Evolutionary conservation across 2,888 invertebrate genomes (phyloP), one percentile per base, ranked within the genome.

Genomic region (Rhagophthalmus giganteus): DNA sequence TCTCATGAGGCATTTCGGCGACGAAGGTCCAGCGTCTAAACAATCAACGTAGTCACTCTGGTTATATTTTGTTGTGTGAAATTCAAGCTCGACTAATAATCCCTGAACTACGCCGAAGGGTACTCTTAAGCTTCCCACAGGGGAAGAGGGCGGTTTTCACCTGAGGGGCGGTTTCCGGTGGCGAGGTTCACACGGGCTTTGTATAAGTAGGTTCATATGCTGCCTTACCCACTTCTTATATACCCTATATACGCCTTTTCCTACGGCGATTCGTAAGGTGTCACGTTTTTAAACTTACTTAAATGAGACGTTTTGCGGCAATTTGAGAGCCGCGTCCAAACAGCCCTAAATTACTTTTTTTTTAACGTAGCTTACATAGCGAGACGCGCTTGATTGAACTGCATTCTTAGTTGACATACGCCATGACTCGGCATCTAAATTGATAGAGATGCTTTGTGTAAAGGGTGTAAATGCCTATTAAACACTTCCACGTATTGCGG

Each of bases 121-220:
- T 62, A 61, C 69, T 67, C 64, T 54, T 62, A 59, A 61, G 62
- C 69, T 71, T 70, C 71, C 70, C 69, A 70, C 67, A 68, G 68
- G 68, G 67, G 65, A 55, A 64, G 63, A 57, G 62, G 68, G 69
- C 65, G 67, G 66, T 60, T 59, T 41, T 68, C 68, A 71, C 70
- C 70, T 71, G 71, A 72, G 66, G 70, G 72, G 71, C 68, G 70
- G 69, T 64, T 72, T 72, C 72, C 72, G 72, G 71, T 72, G 69
- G 67, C 66, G 65, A 63, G 62, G 69, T 73, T 72, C 72, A 71
- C 72, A 72, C 72, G 61, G 59, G 53, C 49, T 46, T 47, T 45
- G 44, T 50, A 35, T n/a, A n/a, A n/a, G n/a, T n/a, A n/a, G n/a
- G n/a, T n/a, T n/a, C 28, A 14, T 14, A 25, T 30, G 16, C 27